phyloP scores from a whole-genome alignment of 2,113 vertebrate genomes.

The Oceanites oceanicus region DNA sequence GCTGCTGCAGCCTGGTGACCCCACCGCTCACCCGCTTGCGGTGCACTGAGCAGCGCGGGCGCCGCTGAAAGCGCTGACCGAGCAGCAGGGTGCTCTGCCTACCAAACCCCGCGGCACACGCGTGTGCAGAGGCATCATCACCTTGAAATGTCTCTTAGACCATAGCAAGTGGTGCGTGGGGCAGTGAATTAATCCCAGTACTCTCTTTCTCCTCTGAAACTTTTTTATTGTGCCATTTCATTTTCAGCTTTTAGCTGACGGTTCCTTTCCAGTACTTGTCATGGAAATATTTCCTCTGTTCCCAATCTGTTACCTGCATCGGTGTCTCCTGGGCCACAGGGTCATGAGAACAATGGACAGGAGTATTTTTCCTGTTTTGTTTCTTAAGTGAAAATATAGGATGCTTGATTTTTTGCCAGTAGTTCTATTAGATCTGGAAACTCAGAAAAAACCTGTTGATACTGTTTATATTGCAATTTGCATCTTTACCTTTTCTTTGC shows the following conservation, averaged over 20 bases:
- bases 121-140: not conserved
- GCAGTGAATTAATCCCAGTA: too few relatives aligned
- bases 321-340: not conserved
- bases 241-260: not conserved
- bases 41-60: not conserved
- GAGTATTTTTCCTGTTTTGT: not conserved
- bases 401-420: not conserved
- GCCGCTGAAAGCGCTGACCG: not conserved
- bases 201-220: not conserved
- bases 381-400: not conserved
- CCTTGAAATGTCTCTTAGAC: not conserved
- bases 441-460: not conserved
- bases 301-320: not conserved
- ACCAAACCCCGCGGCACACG: fast-evolving
- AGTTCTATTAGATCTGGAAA: not conserved
- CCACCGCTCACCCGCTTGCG: fast-evolving
- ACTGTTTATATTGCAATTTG: not conserved
- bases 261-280: too few relatives aligned
- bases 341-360: not conserved
- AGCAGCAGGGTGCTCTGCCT: not conserved
- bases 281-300: not conserved
- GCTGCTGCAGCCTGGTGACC: not conserved
- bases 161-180: not conserved
- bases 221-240: fast-evolving
- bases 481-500: not conserved